A percentile compares a stretch with the other conserved stretches of the same genome.
Conservation (phyloP, 2,113 vertebrate genomes). For the Rhynchopsitta pachyrhyncha region DNA sequence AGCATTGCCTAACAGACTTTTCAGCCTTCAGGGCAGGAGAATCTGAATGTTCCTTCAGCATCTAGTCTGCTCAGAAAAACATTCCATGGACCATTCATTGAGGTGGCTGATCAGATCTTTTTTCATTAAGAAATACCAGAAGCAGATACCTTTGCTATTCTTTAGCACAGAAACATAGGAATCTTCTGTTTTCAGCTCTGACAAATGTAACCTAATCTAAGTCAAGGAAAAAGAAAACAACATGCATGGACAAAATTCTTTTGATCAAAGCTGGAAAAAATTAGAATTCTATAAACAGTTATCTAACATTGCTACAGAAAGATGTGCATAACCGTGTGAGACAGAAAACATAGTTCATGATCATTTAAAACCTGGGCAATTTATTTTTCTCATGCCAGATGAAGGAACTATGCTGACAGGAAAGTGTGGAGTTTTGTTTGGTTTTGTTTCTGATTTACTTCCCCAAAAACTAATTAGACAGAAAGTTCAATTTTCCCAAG, state of each 20-base stretch:
- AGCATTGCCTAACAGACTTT: neutral
- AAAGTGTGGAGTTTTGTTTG: neutral
- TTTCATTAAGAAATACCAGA: neutral
- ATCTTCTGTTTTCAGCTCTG: neutral
- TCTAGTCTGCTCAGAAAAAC: neutral
- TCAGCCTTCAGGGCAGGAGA: neutral
- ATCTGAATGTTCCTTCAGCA: neutral
- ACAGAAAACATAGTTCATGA: neutral
- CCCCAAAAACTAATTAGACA: neutral
- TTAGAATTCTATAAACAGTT: neutral
- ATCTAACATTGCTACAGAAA: neutral
- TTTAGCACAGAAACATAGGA: neutral
- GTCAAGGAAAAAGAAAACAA: neutral
- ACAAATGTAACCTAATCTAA: neutral
- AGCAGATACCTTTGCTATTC: neutral
- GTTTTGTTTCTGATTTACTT: neutral
- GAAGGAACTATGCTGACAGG: neutral
- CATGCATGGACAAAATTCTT: neutral
- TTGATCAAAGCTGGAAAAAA: neutral
- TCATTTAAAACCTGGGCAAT: neutral
- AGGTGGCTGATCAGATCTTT: neutral
- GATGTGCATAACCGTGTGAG: neutral
- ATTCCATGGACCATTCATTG: neutral
- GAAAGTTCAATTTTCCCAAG: neutral
- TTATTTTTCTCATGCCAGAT: neutral